phyloP scores from a whole-genome alignment of 2,888 invertebrate genomes.

The Lasioglossum zephyrum region DNA sequence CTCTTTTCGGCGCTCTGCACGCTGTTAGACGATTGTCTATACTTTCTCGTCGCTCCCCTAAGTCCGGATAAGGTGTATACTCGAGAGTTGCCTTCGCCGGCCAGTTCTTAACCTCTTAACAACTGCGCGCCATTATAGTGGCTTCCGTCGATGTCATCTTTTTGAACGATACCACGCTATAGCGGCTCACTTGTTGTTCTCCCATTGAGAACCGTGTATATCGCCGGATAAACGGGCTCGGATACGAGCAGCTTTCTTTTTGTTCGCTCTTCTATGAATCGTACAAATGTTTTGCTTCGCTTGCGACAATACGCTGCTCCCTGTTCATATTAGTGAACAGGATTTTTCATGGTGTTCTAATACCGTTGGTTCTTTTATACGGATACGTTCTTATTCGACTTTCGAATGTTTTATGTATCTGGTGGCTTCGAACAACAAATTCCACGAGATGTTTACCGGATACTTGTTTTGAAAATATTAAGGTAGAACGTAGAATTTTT shows the following conservation, averaged over 20 bases:
- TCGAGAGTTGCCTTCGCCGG: not conserved
- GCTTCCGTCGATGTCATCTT: not conserved
- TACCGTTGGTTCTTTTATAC: no score
- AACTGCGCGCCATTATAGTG: not conserved
- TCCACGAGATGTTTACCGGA: no score
- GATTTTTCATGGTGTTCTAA: no score
- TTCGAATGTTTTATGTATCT: no score
- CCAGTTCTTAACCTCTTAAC: not conserved
- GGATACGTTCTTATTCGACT: no score
- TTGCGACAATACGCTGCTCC: not conserved
- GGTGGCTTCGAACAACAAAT: no score
- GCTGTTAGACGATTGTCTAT: not conserved
- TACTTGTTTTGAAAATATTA: no score
- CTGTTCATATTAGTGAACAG: no score
- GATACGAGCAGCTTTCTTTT: not conserved
- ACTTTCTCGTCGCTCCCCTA: not conserved
- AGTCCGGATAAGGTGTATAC: not conserved
- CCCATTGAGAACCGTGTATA: not conserved
- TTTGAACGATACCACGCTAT: not conserved
- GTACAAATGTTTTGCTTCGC: not conserved
- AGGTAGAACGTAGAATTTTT: no score
- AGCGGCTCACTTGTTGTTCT: not conserved
- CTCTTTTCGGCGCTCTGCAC: not conserved
- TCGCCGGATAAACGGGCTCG: not conserved
- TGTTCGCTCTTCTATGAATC: not conserved